Percentiles rank a stretch among this genome's conserved stretches.
phyloP scores from a whole-genome alignment of 2,113 vertebrate species.

The Mormyrus iriodes region DNA sequence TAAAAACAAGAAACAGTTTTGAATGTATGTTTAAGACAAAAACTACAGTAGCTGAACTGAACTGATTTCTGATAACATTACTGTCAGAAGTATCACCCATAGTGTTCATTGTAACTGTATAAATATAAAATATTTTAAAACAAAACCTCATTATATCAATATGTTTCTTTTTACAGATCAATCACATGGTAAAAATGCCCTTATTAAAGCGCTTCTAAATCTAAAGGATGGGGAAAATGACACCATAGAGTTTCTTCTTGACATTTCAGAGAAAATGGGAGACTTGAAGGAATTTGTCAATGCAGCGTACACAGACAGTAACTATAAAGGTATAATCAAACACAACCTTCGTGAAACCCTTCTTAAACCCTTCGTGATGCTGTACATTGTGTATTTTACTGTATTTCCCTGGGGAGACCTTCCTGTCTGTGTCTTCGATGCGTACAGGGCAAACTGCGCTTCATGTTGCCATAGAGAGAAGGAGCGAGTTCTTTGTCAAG shows the following conservation, averaged over 20 bases:
- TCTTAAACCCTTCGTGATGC: background rate
- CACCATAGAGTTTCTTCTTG: constrained; percentile 72
- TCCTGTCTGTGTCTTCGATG: background rate
- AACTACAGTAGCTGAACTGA: background rate
- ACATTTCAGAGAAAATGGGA: constrained; percentile 73
- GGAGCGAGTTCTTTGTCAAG: constrained; percentile 71
- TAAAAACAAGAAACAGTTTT: background rate
- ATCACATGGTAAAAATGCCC: constrained; percentile 78
- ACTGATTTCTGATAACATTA: background rate
- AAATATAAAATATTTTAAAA: background rate
- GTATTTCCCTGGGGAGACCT: background rate
- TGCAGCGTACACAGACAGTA: constrained; percentile 72
- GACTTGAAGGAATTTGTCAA: constrained; percentile 79
- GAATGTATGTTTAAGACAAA: background rate
- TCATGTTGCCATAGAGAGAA: constrained; percentile 89
- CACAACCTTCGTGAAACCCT: too few species aligned
- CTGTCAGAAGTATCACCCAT: background rate
- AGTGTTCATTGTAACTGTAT: background rate
- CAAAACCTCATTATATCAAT: background rate
- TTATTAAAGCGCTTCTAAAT: constrained; percentile 90
- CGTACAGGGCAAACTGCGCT: constrained; percentile 83
- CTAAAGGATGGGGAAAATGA: constrained; percentile 72
- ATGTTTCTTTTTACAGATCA: constrained; percentile 60
- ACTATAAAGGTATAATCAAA: constrained; percentile 79
- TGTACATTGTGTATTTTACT: background rate